Percentiles rank a stretch among this genome's conserved stretches.
Conservation (phyloP, 2,888 invertebrate genomes). For the Cinara cedri region DNA sequence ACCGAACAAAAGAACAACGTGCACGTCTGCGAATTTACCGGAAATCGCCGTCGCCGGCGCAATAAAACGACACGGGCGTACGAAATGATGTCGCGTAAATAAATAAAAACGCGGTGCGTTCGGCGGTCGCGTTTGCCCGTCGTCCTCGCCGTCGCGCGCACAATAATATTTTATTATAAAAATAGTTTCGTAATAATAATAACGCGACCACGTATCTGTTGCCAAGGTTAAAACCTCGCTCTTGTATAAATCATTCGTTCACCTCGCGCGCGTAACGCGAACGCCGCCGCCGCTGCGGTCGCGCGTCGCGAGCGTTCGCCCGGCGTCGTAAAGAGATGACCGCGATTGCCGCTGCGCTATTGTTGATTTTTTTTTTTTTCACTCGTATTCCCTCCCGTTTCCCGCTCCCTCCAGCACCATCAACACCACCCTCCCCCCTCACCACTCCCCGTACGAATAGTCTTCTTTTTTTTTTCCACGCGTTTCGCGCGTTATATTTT, state of each 20-base stretch:
- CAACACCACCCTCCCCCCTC: neutral
- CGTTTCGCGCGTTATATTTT: too few relatives aligned
- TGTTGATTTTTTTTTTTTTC: too few relatives aligned
- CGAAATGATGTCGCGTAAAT: too few relatives aligned
- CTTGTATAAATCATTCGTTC: constrained; percentile 51
- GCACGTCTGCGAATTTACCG: too few relatives aligned
- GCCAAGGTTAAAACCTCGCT: constrained; percentile 53
- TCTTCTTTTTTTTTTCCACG: too few relatives aligned
- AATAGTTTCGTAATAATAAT: constrained; percentile 24
- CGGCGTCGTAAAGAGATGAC: neutral
- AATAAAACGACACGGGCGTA: too few relatives aligned
- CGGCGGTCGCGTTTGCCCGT: neutral
- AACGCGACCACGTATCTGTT: constrained; percentile 16
- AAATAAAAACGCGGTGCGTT: too few relatives aligned
- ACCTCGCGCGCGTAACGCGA: constrained; percentile 30
- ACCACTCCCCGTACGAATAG: neutral
- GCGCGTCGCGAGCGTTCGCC: too few relatives aligned
- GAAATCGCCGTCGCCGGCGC: too few relatives aligned
- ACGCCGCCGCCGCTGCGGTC: neutral
- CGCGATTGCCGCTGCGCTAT: neutral
- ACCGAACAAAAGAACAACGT: too few relatives aligned
- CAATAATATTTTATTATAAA: neutral
- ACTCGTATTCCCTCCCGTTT: neutral
- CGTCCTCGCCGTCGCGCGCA: neutral
- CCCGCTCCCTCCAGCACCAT: neutral